Evolutionary conservation across 1,140 invertebrate species (phyloP).

Genomic region (Ephestia elutella): DNA sequence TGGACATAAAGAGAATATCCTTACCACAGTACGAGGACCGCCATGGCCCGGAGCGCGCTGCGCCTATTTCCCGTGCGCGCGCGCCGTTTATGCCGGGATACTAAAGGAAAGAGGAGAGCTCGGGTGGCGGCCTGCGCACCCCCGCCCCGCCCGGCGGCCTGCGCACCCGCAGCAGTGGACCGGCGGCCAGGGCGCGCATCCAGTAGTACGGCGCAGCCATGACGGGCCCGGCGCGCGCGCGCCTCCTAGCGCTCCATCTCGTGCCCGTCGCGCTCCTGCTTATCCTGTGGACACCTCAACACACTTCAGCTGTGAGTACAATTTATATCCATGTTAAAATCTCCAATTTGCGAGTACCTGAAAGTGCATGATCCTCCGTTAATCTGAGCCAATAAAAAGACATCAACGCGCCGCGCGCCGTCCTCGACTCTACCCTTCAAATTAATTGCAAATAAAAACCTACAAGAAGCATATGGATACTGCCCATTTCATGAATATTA

Average conservation of each 20-base stretch:
- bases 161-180: slow-evolving; percentile 28
- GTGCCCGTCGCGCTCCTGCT: slow-evolving; percentile 48
- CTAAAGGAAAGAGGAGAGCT: slow-evolving; percentile 60
- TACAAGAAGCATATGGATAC: neutral
- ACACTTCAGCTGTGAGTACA: slow-evolving; percentile 57
- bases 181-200: slow-evolving; percentile 48
- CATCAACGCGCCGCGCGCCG: slow-evolving; percentile 42
- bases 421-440: slow-evolving; percentile 2
- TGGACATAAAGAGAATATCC: slow-evolving; percentile 10
- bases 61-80: slow-evolving; percentile 65
- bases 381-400: slow-evolving; percentile 37
- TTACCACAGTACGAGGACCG: slow-evolving; percentile 66
- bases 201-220: slow-evolving; percentile 69
- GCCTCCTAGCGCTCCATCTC: slow-evolving; percentile 45
- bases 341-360: neutral
- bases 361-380: neutral
- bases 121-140: slow-evolving; percentile 49
- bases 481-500: neutral
- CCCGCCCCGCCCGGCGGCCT: slow-evolving; percentile 37
- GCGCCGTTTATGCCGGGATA: slow-evolving; percentile 68
- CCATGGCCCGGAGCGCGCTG: slow-evolving; percentile 67
- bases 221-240: slow-evolving; percentile 60
- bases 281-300: slow-evolving; percentile 43
- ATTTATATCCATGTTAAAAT: slow-evolving; percentile 7
- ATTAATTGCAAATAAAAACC: neutral